phyloP scores from a whole-genome alignment of 1,140 invertebrate genomes.

The Helicorthomorpha holstii region DNA sequence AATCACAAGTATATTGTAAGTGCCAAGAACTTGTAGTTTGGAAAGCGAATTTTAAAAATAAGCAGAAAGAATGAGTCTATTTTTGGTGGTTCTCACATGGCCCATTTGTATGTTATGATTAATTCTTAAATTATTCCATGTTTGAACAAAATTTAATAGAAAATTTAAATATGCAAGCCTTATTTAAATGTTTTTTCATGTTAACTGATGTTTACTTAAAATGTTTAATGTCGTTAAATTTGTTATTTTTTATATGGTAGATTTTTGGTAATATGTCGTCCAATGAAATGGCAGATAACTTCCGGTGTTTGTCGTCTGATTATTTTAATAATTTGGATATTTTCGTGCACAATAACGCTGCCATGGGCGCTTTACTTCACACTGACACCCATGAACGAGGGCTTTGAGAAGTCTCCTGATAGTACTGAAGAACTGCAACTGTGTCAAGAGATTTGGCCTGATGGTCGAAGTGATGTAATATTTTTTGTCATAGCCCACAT shows the following conservation, averaged over 20 bases:
- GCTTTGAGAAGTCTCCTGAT: slow-evolving; percentile 5
- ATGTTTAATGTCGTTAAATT: neutral
- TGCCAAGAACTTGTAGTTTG: too few relatives aligned
- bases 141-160: too few relatives aligned
- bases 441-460: slow-evolving; percentile 15
- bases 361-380: slow-evolving; percentile 41
- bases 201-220: neutral
- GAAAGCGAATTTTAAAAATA: too few relatives aligned
- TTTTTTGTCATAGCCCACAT: slow-evolving; percentile 83
- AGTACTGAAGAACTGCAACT: slow-evolving; percentile 4
- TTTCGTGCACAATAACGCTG: slow-evolving; percentile 32
- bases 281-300: slow-evolving; percentile 34
- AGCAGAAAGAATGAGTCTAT: too few relatives aligned
- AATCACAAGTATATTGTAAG: too few relatives aligned
- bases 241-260: slow-evolving; percentile 13
- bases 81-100: too few relatives aligned
- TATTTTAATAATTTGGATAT: slow-evolving; percentile 35
- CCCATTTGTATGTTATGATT: too few relatives aligned
- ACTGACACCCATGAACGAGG: slow-evolving; percentile 11
- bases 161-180: too few relatives aligned
- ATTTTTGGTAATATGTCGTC: slow-evolving; percentile 37
- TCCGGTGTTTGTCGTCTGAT: slow-evolving; percentile 26
- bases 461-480: neutral
- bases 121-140: too few relatives aligned
- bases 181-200: too few relatives aligned